phyloP scores from a whole-genome alignment of 2,113 vertebrate species.

The Shinisaurus crocodilurus region DNA sequence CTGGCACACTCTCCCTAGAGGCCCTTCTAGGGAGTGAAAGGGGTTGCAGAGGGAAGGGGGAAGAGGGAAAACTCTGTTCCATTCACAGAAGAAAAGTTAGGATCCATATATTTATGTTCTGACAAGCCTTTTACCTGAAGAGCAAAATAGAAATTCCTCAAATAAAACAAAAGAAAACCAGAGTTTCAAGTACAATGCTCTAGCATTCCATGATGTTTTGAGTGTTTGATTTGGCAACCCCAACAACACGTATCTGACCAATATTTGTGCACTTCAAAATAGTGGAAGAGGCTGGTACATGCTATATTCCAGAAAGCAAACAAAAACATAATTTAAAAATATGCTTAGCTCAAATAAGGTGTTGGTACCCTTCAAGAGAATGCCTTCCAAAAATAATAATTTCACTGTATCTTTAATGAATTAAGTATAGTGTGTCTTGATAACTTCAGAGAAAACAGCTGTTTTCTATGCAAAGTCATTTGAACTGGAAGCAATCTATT shows the following conservation, averaged over 20 bases:
- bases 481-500: slow-evolving; percentile 53
- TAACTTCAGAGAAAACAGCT: slow-evolving; percentile 13
- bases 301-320: slow-evolving; percentile 21
- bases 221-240: background rate
- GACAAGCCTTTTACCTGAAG: background rate
- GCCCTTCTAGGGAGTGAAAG: too few relatives aligned
- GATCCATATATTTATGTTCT: background rate
- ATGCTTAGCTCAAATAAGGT: slow-evolving; percentile 43
- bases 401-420: slow-evolving; percentile 24
- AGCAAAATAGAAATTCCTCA: background rate
- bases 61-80: background rate
- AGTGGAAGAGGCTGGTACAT: slow-evolving; percentile 19
- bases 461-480: slow-evolving; percentile 53
- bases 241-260: background rate
- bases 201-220: background rate
- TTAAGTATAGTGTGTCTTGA: background rate
- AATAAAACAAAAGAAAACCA: background rate
- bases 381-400: slow-evolving; percentile 30
- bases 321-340: background rate
- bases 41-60: background rate
- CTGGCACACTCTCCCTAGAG: too few relatives aligned
- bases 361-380: slow-evolving; percentile 8
- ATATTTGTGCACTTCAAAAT: background rate
- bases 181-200: background rate
- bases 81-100: background rate